Evolutionary conservation across 2,888 invertebrate species (phyloP).

Genomic region (Meteorus colon): DNA sequence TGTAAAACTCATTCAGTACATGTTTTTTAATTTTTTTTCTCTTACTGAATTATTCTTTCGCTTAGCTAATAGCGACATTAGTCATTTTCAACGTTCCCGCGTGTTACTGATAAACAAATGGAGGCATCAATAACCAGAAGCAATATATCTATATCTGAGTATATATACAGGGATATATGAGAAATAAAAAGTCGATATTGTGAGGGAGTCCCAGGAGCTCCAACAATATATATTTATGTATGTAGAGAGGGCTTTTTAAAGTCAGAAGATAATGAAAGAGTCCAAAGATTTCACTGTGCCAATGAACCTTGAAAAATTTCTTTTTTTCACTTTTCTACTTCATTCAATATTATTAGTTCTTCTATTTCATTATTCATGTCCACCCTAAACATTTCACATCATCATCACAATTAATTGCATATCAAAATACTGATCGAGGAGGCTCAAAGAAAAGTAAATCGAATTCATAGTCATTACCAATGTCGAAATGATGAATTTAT

Average conservation of each 20-base stretch:
- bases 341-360: neutral
- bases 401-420: too few relatives aligned
- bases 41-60: conserved; percentile 50
- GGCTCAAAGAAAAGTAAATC: too few relatives aligned
- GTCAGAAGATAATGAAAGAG: conserved; percentile 51
- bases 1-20: conserved; percentile 48
- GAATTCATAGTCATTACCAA: too few relatives aligned
- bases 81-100: conserved; percentile 63
- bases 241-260: conserved; percentile 54
- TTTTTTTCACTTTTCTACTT: neutral
- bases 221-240: conserved; percentile 32
- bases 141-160: neutral
- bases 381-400: too few relatives aligned
- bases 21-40: neutral
- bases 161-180: conserved; percentile 23
- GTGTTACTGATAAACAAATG: conserved; percentile 68
- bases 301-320: neutral
- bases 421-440: too few relatives aligned
- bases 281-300: neutral
- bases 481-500: too few relatives aligned
- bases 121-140: conserved; percentile 66
- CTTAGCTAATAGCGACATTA: conserved; percentile 68
- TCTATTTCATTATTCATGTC: neutral
- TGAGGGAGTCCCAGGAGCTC: conserved; percentile 50
- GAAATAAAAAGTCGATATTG: conserved; percentile 48